phyloP scores from a whole-genome alignment of 2,888 invertebrate genomes.

The Cantharis lateralis region DNA sequence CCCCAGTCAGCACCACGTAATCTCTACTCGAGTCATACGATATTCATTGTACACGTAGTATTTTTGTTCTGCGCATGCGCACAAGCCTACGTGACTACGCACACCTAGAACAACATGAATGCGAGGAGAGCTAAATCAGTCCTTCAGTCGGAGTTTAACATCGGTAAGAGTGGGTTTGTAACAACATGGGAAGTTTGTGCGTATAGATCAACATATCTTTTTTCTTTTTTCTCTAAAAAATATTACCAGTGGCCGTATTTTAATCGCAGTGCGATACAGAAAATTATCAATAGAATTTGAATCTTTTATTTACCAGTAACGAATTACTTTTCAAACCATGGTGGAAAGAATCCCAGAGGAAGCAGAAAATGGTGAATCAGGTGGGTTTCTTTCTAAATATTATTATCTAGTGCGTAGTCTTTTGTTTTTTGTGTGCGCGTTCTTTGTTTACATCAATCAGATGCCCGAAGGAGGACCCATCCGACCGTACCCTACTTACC shows the following conservation, averaged over 20 bases:
- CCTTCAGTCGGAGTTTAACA: conserved; percentile 55
- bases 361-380: conserved; percentile 60
- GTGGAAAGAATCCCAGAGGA: conserved; percentile 71
- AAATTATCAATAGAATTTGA: not conserved
- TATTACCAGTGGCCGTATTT: conserved; percentile 10
- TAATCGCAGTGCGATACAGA: not conserved
- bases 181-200: conserved; percentile 52
- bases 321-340: conserved; percentile 54
- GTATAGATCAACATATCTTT: conserved; percentile 12
- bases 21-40: conserved; percentile 1
- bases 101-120: conserved; percentile 5
- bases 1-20: not conserved
- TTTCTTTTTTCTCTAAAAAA: conserved; percentile 18
- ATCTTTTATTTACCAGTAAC: not conserved
- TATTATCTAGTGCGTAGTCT: not conserved
- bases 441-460: not conserved
- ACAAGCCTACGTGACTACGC: conserved; percentile 38
- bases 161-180: conserved; percentile 46
- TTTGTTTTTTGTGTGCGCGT: not conserved
- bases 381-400: conserved; percentile 40
- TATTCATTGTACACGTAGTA: conserved; percentile 2
- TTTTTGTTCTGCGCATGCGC: conserved; percentile 27
- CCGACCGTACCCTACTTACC: not conserved
- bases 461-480: not conserved
- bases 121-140: conserved; percentile 30